These are phyloP conservation scores for Poeciliopsis gracilis DNA, from an alignment of 2,797 vertebrate genomes.

Conservation along the genomic window DNA sequence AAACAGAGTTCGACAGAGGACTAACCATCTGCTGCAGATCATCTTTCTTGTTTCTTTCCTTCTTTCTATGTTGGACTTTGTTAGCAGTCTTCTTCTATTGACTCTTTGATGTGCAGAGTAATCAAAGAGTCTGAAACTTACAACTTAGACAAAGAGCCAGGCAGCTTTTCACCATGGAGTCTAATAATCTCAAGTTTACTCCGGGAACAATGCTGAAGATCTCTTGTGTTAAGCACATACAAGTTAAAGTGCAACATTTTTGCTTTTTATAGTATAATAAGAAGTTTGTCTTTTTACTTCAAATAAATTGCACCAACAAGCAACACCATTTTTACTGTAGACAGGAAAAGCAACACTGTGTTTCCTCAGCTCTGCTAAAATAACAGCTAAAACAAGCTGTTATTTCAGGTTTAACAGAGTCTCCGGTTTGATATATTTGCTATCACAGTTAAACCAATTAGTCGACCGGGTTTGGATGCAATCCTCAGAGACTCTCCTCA, in stretches of 20 bases:
- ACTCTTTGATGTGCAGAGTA: not conserved
- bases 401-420: not conserved
- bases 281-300: not conserved
- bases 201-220: slow-evolving; percentile 8
- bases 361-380: not conserved
- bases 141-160: slow-evolving; percentile 79
- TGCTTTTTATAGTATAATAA: not conserved
- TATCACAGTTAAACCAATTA: not conserved
- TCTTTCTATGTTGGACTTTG: not conserved
- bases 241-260: not conserved
- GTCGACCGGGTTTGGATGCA: not conserved
- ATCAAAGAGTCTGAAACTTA: not conserved
- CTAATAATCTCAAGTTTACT: slow-evolving; percentile 72
- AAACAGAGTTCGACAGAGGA: not conserved
- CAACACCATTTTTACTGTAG: not conserved
- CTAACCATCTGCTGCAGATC: not conserved
- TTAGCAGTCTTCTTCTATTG: not conserved
- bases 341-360: not conserved
- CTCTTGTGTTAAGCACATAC: not conserved
- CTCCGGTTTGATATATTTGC: not conserved
- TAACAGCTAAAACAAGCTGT: no score
- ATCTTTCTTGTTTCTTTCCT: not conserved
- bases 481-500: not conserved
- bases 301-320: not conserved
- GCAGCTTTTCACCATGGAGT: slow-evolving; percentile 85